Conservation (phyloP, 2,113 vertebrate genomes). For the Oreochromis niloticus region DNA sequence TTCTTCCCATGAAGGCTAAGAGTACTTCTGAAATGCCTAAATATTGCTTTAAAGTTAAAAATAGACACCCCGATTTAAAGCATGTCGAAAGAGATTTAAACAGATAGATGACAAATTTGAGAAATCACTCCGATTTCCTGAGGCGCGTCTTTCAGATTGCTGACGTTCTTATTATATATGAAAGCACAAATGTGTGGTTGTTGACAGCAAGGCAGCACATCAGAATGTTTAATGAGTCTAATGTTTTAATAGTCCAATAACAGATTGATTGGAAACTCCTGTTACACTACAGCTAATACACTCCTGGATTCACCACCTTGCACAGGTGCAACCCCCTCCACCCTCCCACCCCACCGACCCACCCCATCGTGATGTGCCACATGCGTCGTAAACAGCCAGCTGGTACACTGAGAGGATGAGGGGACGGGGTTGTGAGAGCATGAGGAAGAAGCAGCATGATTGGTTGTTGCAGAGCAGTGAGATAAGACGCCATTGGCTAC, state of each 20-base stretch:
- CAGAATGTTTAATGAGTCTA: background rate
- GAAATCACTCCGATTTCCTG: background rate
- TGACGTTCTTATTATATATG: background rate
- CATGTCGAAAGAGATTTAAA: background rate
- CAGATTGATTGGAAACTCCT: background rate
- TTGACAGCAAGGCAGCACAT: background rate
- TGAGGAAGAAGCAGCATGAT: conserved; percentile 27
- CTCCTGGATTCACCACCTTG: conserved; percentile 66
- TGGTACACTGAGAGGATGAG: conserved; percentile 14
- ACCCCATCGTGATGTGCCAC: conserved; percentile 30
- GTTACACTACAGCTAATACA: background rate
- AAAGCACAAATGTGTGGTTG: background rate
- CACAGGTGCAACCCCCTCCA: background rate
- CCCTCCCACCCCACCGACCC: background rate
- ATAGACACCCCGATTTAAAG: background rate
- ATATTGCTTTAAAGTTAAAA: background rate
- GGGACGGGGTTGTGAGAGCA: background rate
- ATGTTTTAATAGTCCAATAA: background rate
- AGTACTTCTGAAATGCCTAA: background rate
- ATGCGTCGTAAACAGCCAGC: conserved; percentile 58
- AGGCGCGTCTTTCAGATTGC: background rate
- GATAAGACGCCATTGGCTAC: conserved; percentile 52
- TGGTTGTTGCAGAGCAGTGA: conserved; percentile 34
- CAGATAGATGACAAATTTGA: background rate
- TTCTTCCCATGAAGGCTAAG: background rate